Evolutionary conservation across 1,140 invertebrate species (phyloP), one percentile per base, ranked within the genome.

Genomic region (Brachystomella parvula): DNA sequence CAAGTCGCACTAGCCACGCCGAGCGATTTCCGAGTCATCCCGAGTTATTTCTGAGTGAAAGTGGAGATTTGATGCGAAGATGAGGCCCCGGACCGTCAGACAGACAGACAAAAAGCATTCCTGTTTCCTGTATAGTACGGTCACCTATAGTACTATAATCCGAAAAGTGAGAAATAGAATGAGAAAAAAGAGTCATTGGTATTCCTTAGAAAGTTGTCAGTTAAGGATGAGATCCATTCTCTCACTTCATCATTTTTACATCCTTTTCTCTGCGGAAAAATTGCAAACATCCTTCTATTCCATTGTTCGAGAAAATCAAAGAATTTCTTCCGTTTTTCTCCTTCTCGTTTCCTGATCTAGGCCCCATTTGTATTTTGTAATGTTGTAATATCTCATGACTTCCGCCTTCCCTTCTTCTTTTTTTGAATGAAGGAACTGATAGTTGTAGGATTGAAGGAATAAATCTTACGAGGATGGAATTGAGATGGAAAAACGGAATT

Each of bases 161-260:
- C n/a, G n/a, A n/a, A n/a, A n/a, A n/a, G n/a, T n/a, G n/a, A n/a
- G 39, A 12, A 44, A 44, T 9, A 26, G 49, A 53, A 53, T 19
- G 12, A 6, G 49, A 53, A 26, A 44, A 9, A 53, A 53, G 49
- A 53, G 49, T 19, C 49, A 53, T 53, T 53, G 49, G 49, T 6
- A 26, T 53, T 19, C 15, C 12, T 15, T 6, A 6, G 9, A 6
- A 26, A 53, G 49, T 53, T 53, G 49, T 53, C 49, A 53, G 49
- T 53, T 53, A 53, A 15, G 15, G 21, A 53, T 53, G 49, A 26
- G 15, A 19, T 53, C 24, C 49, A 53, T 26, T 53, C 49, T 53
- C 12, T 19, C 49, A 53, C 49, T 53, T 53, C 49, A 53, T 53
- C 49, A 53, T 53, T 53, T 53, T 53, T 53, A 24, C 49, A 6